Evolutionary conservation across 2,113 vertebrate genomes (phyloP).

Genomic region (Hypomesus transpacificus): DNA sequence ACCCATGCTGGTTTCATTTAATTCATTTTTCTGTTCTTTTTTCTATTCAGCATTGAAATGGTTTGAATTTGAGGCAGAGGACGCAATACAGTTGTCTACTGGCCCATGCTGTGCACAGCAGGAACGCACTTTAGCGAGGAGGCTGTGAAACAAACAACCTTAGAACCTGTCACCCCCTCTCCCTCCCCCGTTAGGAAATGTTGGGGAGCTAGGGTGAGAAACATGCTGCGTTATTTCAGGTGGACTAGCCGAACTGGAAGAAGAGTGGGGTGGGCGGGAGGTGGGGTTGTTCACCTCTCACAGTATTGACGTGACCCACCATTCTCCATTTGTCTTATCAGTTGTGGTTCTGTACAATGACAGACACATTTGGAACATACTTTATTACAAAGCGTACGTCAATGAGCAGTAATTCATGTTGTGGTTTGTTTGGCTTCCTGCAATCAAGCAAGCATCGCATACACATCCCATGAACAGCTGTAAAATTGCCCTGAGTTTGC

Average conservation of each 20-base stretch:
- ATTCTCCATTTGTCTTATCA: not conserved
- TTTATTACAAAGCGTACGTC: too few species aligned
- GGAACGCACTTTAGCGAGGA: conserved; percentile 24
- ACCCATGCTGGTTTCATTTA: too few species aligned
- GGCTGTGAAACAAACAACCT: conserved; percentile 34
- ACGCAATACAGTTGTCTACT: not conserved
- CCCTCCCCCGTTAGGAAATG: conserved; percentile 15
- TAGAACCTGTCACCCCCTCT: conserved; percentile 8
- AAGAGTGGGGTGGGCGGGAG: not conserved
- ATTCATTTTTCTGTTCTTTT: too few species aligned
- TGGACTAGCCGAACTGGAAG: conserved; percentile 11
- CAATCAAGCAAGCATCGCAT: too few species aligned
- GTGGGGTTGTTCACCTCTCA: not conserved
- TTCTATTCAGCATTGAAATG: not conserved
- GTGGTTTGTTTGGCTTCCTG: too few species aligned
- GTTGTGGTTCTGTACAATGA: not conserved
- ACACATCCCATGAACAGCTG: too few species aligned
- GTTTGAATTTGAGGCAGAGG: not conserved
- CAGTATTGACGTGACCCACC: not conserved
- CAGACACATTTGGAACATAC: not conserved
- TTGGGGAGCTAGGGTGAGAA: conserved; percentile 29
- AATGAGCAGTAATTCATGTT: too few species aligned
- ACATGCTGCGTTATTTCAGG: conserved; percentile 34
- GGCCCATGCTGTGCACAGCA: conserved; percentile 16
- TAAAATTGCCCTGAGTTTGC: too few species aligned